phyloP scores from a whole-genome alignment of 1,140 invertebrate genomes.

The Littorina saxatilis region DNA sequence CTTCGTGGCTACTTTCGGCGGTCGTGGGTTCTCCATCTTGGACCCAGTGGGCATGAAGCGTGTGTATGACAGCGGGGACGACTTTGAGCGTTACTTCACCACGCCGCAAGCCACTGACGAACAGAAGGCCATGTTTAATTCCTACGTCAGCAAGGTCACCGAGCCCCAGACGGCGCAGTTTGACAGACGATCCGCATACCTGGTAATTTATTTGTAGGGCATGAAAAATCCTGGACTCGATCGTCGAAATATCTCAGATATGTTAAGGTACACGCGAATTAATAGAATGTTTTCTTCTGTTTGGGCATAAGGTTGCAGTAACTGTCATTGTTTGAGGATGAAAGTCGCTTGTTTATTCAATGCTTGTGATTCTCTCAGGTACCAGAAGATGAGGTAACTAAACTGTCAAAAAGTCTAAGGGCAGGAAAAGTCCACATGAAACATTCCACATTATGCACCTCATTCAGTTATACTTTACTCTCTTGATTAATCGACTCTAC shows the following conservation, averaged over 20 bases:
- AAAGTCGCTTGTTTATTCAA: too few species aligned
- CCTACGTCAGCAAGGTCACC: background rate
- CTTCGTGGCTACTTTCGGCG: conserved; percentile 31
- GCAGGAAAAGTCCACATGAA: background rate
- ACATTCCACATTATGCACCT: too few species aligned
- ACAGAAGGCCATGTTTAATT: background rate
- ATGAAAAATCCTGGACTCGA: background rate
- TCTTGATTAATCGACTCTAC: too few species aligned
- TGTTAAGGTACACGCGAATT: background rate
- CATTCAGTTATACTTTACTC: too few species aligned
- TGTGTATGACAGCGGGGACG: conserved; percentile 41
- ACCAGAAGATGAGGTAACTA: background rate
- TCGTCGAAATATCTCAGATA: too few species aligned
- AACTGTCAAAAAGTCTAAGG: background rate
- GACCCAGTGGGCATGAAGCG: conserved; percentile 10
- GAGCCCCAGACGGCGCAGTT: background rate
- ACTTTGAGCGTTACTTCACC: conserved; percentile 26
- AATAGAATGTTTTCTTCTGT: background rate
- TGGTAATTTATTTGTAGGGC: background rate
- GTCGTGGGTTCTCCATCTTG: conserved; percentile 37
- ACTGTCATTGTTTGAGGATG: too few species aligned
- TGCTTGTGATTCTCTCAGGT: too few species aligned
- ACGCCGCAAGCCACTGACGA: background rate
- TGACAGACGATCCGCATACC: background rate
- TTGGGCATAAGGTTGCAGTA: background rate